Percentiles rank a stretch among this genome's conserved stretches.
These are phyloP conservation scores for Halocynthia roretzi DNA, from an alignment of 23 tunicate genomes.

Conservation along the genomic window DNA sequence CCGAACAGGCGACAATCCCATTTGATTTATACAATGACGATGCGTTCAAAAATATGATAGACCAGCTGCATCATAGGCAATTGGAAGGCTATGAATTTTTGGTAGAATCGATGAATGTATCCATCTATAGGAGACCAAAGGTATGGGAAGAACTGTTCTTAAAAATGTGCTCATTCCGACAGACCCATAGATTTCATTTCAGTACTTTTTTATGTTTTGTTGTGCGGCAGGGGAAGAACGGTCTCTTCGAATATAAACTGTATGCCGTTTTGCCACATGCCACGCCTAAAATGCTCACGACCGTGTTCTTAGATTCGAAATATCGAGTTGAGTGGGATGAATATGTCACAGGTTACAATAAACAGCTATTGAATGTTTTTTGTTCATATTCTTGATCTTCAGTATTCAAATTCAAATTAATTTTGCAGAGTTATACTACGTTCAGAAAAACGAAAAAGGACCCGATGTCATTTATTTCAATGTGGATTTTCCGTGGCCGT, in stretches of 20 bases:
- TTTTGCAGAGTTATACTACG: conserved; percentile 54
- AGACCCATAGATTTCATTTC: background rate
- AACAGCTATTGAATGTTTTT: background rate
- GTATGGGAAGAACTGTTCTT: conserved; percentile 3
- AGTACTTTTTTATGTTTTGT: background rate
- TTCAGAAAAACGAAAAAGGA: conserved; percentile 61
- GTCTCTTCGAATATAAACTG: conserved; percentile 74
- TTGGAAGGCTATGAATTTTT: conserved; percentile 64
- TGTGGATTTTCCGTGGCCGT: conserved; percentile 92
- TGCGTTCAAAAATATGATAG: conserved; percentile 55
- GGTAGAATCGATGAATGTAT: conserved; percentile 63
- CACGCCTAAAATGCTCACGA: conserved; percentile 59
- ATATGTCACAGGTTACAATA: conserved; percentile 68
- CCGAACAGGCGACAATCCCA: conserved; percentile 40
- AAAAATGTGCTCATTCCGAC: background rate
- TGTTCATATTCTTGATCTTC: background rate
- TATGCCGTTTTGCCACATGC: conserved; percentile 76
- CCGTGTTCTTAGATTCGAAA: conserved; percentile 84
- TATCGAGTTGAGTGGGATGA: conserved; percentile 80
- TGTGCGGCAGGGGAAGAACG: conserved; percentile 30
- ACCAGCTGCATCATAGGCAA: conserved; percentile 34
- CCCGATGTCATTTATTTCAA: conserved; percentile 91
- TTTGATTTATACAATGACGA: conserved; percentile 43
- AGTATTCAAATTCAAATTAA: background rate
- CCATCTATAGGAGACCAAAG: conserved; percentile 67